Conservation (phyloP, 2,888 invertebrate species). For the Cosmia pyralina region DNA sequence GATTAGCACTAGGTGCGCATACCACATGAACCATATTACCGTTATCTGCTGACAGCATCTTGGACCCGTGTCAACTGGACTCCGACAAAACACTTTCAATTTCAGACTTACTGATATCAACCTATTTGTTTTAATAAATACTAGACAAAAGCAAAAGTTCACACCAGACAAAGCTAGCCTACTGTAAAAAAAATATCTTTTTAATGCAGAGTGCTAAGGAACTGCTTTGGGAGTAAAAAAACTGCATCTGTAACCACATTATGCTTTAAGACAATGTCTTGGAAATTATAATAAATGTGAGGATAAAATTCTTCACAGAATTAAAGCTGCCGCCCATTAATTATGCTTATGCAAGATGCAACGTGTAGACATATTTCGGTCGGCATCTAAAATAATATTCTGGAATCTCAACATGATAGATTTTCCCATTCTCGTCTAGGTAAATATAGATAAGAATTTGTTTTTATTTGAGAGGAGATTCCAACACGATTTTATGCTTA, state of each 20-base stretch:
- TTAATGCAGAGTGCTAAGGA: neutral
- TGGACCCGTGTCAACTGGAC: constrained; percentile 86
- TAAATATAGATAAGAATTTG: constrained; percentile 59
- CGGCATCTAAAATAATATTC: constrained; percentile 78
- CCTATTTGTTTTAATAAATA: constrained; percentile 29
- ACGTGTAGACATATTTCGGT: constrained; percentile 77
- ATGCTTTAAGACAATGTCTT: constrained; percentile 10
- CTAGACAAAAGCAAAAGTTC: constrained; percentile 2
- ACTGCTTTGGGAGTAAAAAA: constrained; percentile 6
- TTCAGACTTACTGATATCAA: constrained; percentile 65
- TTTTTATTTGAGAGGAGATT: constrained; percentile 52
- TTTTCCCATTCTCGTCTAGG: constrained; percentile 67
- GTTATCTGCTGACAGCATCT: constrained; percentile 88
- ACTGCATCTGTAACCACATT: constrained; percentile 11
- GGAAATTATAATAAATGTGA: constrained; percentile 41
- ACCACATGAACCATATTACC: constrained; percentile 82
- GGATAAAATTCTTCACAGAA: constrained; percentile 68
- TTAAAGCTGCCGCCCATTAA: constrained; percentile 73
- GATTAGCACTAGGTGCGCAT: constrained; percentile 72
- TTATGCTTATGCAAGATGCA: constrained; percentile 75
- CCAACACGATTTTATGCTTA: constrained; percentile 28
- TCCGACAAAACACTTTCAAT: constrained; percentile 82
- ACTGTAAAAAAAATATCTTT: neutral
- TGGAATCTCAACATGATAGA: constrained; percentile 72
- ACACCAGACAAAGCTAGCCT: neutral